Evolutionary conservation across 1,140 invertebrate genomes (phyloP), one percentile per base, ranked within the genome.

Genomic region (Bombus picipes): DNA sequence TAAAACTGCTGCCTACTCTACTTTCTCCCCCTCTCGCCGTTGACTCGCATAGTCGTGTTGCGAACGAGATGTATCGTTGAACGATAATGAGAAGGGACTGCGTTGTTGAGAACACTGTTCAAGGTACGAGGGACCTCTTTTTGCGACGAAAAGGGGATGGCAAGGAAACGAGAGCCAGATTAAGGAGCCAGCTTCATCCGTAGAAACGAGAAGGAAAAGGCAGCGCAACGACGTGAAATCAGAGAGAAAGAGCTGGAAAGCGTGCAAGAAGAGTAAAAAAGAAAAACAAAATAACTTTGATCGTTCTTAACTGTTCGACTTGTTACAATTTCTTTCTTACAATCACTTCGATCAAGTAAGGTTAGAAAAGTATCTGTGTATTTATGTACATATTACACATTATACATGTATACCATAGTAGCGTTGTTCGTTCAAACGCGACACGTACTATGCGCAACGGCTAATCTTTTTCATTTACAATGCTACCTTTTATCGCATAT

Each of bases 401-500:
- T 34, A 13, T 18, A 66, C 2, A 22, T 18, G 65, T 34, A 8
- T 37, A 15, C 0, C 10, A 1, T 41, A 3, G 25, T 25, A 39
- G 8, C 25, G 72, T 39, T 28, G 25, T 71, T 71, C 39, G 66
- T 71, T 41, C 41, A 72, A 62, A 82, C 76, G 78, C 79, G 59
- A 87, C 81, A 77, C 88, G 89, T 90, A 93, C 89, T 93, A 91
- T 93, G 93, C 92, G 95, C 93, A 94, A 91, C 90, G 87, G 83
- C 87, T 85, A 81, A 90, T 93, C 91, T 90, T 86, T 94, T 92
- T 93, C 85, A 92, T 92, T 93, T 92, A 93, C 86, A 94, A 94
- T 94, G 88, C 92, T 93, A 91, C 93, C 93, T 86, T 95, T 94
- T 94, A 93, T 93, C 93, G 92, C 92, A 94, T 94, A 94, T 93